Conservation (phyloP, 2,113 vertebrate species). For the Calidris pygmaea region DNA sequence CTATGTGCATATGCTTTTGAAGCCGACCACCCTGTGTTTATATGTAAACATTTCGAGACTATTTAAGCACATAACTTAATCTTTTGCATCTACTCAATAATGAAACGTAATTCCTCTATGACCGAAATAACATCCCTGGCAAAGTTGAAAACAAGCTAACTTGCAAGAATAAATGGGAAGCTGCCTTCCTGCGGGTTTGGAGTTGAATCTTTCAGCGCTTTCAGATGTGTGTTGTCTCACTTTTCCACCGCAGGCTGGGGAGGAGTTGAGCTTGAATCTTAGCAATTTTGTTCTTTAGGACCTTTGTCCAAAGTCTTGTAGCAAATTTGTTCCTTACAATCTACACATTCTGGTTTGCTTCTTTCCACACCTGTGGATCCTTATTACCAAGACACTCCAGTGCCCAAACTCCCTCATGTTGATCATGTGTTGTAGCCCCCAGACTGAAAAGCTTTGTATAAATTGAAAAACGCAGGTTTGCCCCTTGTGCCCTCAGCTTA, state of each 20-base stretch:
- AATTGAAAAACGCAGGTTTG: neutral
- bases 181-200: neutral
- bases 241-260: neutral
- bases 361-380: neutral
- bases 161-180: neutral
- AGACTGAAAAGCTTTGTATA: neutral
- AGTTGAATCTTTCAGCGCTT: neutral
- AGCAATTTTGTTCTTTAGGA: neutral
- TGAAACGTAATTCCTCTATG: neutral
- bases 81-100: conserved; percentile 36
- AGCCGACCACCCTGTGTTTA: conserved; percentile 65
- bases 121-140: neutral
- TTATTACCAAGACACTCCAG: fast-evolving
- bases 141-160: neutral
- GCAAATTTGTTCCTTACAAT: neutral
- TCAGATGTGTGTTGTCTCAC: neutral
- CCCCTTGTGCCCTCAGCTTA: neutral
- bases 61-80: conserved; percentile 56
- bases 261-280: neutral
- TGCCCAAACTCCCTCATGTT: neutral
- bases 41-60: conserved; percentile 57
- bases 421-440: neutral
- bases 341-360: neutral
- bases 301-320: neutral
- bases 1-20: conserved; percentile 57